A percentile compares a stretch with the other conserved stretches of the same genome.
Conservation (phyloP, 64 coral and sea anemone genomes). For the Cladopsammia gracilis region DNA sequence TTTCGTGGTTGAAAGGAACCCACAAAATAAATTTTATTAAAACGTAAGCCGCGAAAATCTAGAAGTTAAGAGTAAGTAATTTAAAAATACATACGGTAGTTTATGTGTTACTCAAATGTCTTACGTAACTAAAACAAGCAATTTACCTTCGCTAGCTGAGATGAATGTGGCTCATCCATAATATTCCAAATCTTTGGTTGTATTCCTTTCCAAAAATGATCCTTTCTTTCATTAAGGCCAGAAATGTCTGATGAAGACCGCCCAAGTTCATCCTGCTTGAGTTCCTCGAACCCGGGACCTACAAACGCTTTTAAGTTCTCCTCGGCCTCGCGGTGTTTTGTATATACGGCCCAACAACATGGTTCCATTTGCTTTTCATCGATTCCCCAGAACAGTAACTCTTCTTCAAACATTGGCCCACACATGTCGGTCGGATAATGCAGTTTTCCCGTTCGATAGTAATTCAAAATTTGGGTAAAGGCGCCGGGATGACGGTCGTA, state of each 20-base stretch:
- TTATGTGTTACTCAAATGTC: background rate
- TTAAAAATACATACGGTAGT: background rate
- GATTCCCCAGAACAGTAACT: conserved; percentile 91
- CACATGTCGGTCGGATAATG: conserved; percentile 95
- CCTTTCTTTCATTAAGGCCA: conserved; percentile 43
- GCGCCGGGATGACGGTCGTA: conserved; percentile 89
- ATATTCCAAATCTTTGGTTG: conserved; percentile 90
- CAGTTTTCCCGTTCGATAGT: conserved; percentile 91
- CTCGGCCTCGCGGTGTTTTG: conserved; percentile 91
- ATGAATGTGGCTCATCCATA: conserved; percentile 89
- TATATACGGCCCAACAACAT: conserved; percentile 90
- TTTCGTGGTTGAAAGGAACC: background rate
- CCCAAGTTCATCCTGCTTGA: conserved; percentile 52
- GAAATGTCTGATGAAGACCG: conserved; percentile 18
- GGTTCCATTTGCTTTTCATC: conserved; percentile 98
- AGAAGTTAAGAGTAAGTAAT: background rate
- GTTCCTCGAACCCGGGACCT: conserved; percentile 86
- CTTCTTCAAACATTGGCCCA: conserved; percentile 92
- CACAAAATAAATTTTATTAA: conserved; percentile 9
- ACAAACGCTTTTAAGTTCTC: conserved; percentile 92
- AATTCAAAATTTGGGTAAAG: conserved; percentile 91
- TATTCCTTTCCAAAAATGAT: conserved; percentile 68
- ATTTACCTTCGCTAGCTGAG: conserved; percentile 79
- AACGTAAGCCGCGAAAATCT: background rate
- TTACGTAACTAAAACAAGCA: background rate